phyloP scores from a whole-genome alignment of 2,113 vertebrate genomes.

The Myrmecobius fasciatus region DNA sequence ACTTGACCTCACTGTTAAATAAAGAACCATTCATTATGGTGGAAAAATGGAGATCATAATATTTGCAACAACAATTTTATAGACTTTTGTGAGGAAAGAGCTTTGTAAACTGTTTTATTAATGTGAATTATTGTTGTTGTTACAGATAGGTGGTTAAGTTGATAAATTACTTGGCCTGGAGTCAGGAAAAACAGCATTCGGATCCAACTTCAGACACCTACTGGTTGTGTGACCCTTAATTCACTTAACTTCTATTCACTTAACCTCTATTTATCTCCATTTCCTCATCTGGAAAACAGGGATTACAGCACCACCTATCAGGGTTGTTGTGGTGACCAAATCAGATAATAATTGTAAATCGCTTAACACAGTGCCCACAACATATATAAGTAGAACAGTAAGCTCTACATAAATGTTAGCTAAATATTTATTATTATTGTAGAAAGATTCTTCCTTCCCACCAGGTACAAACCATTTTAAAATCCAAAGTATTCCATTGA shows the following conservation, averaged over 20 bases:
- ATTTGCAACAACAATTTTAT: background rate
- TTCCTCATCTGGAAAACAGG: background rate
- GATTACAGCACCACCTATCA: background rate
- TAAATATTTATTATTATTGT: background rate
- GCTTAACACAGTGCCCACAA: background rate
- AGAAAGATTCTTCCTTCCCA: constrained; percentile 5
- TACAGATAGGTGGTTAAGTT: background rate
- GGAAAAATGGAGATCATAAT: background rate
- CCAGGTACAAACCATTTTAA: background rate
- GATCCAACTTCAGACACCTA: background rate
- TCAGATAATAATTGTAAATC: background rate
- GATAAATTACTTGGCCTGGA: background rate
- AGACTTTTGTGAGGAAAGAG: background rate
- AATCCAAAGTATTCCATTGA: background rate
- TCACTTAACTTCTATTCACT: background rate
- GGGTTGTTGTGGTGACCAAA: background rate
- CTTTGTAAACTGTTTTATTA: background rate
- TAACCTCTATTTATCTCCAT: background rate
- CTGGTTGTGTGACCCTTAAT: background rate
- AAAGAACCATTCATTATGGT: background rate
- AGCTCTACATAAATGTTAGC: background rate
- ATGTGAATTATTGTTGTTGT: background rate
- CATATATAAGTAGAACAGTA: background rate
- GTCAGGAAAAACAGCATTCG: background rate
- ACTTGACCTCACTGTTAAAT: background rate